A percentile compares a stretch with the other conserved stretches of the same genome.
Conservation (phyloP, 2,888 invertebrate genomes). For the Tortricodes alternella region DNA sequence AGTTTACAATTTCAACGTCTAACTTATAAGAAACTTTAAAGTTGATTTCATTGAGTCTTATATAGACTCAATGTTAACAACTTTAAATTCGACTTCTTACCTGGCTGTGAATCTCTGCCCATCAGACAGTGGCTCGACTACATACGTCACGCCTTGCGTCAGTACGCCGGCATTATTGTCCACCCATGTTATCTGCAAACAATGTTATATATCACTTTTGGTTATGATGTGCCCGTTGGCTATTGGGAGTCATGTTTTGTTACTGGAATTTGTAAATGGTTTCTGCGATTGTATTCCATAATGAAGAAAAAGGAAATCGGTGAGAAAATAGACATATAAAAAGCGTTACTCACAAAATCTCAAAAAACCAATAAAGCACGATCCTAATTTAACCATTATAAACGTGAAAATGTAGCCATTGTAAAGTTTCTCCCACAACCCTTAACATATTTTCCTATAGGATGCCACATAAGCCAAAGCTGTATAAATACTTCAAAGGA, state of each 20-base stretch:
- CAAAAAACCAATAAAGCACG: neutral
- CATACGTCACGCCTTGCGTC: slow-evolving; percentile 90
- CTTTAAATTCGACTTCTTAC: slow-evolving; percentile 42
- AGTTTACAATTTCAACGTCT: too few relatives aligned
- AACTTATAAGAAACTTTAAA: too few relatives aligned
- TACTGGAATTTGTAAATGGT: too few relatives aligned
- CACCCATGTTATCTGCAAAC: slow-evolving; percentile 92
- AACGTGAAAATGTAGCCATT: slow-evolving; percentile 15
- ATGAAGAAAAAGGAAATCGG: neutral
- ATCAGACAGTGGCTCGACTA: slow-evolving; percentile 89
- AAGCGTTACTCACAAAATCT: too few relatives aligned
- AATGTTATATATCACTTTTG: slow-evolving; percentile 25
- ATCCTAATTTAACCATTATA: slow-evolving; percentile 3
- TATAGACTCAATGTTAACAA: too few relatives aligned
- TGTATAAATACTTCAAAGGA: slow-evolving; percentile 22
- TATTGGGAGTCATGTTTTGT: too few relatives aligned
- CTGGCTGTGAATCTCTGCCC: slow-evolving; percentile 91
- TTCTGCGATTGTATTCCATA: too few relatives aligned
- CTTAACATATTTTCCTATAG: slow-evolving; percentile 26
- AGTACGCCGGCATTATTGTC: slow-evolving; percentile 94
- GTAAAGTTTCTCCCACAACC: slow-evolving; percentile 15
- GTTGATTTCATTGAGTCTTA: too few relatives aligned
- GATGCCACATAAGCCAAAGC: slow-evolving; percentile 10
- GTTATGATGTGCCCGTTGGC: too few relatives aligned
- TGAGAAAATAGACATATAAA: neutral